Evolutionary conservation across 2,113 vertebrate genomes (phyloP).

Genomic region (Aspiorhynchus laticeps): DNA sequence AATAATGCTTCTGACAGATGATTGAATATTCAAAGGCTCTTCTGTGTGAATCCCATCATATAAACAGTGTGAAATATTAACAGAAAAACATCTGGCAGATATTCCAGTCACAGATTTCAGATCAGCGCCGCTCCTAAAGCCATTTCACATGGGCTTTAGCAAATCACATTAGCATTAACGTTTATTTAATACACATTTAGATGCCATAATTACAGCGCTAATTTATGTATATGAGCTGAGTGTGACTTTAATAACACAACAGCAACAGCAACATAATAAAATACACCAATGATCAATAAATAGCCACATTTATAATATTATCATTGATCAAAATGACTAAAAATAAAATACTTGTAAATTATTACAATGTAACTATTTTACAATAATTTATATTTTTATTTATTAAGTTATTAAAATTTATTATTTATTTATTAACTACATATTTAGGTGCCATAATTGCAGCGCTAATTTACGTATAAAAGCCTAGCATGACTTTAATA

Average conservation of each 20-base stretch:
- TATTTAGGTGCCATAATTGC: too few relatives aligned
- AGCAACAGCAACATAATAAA: background rate
- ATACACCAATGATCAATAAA: background rate
- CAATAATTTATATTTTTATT: too few relatives aligned
- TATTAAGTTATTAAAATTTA: too few relatives aligned
- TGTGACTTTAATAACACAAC: background rate
- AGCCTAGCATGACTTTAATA: too few relatives aligned
- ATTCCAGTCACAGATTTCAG: background rate
- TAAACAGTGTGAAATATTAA: constrained; percentile 17
- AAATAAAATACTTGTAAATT: too few relatives aligned
- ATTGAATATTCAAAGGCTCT: background rate
- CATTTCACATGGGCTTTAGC: background rate
- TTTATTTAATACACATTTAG: background rate
- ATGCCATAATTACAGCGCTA: background rate
- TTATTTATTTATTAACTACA: too few relatives aligned
- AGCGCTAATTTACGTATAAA: too few relatives aligned
- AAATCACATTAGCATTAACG: background rate
- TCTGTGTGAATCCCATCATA: background rate
- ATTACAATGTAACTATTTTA: too few relatives aligned
- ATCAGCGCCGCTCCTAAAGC: background rate
- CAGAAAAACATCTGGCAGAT: constrained; percentile 7
- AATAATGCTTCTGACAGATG: background rate
- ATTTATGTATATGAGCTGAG: background rate
- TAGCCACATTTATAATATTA: too few relatives aligned
- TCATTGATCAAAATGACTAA: too few relatives aligned